Base-by-base conservation (phyloP, 2,888 invertebrate species). In the Pseudoips prasinana region DNA sequence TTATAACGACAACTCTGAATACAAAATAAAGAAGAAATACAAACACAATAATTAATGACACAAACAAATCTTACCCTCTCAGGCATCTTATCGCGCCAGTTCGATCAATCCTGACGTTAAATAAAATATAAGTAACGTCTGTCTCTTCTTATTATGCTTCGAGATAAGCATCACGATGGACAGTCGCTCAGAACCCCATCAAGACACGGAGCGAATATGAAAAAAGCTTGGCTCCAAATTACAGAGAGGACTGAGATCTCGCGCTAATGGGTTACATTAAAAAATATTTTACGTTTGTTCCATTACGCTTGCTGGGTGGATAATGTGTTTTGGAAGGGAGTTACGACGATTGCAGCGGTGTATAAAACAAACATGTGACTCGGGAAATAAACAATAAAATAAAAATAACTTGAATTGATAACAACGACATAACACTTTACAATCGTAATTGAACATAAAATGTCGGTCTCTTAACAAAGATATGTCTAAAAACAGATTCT, bases 121-220 rank as follows among this genome's bases (percentile, higher is more conserved):
- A 86, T 86, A 85, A 87, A 86, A 85, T 87, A 81, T 87, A 87
- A 84, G 83, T 79, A 73, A 85, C 74, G 84, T 86, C 84, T 83
- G 85, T 86, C 85, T 84, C 79, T 77, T 84, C 80, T 83, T 87
- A 86, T 87, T 87, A 86, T 82, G 67, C 77, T 64, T 52, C 44
- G 55, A 80, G 88, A 88, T 88, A 86, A 82, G 77, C 64, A 86
- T 87, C 87, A 56, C 71, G 68, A 84, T 76, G 82, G 85, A 85
- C 85, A 84, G 78, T 80, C 78, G 74, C 73, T 79, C 79, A 77
- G 75, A 81, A 79, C 73, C 77, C 82, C 84, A 86, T 86, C 86
- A 85, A 73, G 79, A 64, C 71, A 57, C 69, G 64, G 66, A 71
- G 39, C 55, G 64, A 61, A 78, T 79, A 81, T 77, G 70, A 81